Conservation (phyloP, 2,113 vertebrate genomes). For the Taxidea taxus region DNA sequence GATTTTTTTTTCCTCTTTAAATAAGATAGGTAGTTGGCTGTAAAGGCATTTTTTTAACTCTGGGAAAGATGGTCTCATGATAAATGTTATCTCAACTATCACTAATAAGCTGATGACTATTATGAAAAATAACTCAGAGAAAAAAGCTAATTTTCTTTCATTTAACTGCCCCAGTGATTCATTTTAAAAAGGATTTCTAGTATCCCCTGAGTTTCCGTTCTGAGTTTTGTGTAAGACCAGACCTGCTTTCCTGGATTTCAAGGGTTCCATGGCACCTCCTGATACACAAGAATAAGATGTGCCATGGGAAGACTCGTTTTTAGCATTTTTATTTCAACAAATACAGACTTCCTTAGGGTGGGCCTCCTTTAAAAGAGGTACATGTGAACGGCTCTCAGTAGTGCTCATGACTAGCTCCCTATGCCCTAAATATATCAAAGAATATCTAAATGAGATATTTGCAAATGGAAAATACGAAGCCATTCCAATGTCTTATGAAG, state of each 20-base stretch:
- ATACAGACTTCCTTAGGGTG: not conserved
- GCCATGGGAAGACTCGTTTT: not conserved
- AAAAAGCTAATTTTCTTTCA: constrained; percentile 40
- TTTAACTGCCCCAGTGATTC: not conserved
- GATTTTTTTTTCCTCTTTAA: not conserved
- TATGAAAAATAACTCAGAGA: constrained; percentile 10
- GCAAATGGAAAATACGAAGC: not conserved
- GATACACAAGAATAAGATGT: not conserved
- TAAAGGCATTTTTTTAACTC: not conserved
- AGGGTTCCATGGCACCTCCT: not conserved
- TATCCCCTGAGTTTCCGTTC: not conserved
- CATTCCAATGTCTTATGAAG: not conserved
- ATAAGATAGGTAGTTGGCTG: not conserved
- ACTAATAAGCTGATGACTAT: not conserved
- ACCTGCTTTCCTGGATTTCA: not conserved
- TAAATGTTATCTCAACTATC: not conserved
- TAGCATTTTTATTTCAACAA: not conserved
- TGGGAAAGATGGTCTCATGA: not conserved
- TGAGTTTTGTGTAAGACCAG: not conserved
- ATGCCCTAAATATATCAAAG: constrained; percentile 35
- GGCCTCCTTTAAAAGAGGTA: not conserved
- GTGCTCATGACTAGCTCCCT: not conserved
- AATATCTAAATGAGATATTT: constrained; percentile 44
- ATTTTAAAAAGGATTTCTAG: not conserved
- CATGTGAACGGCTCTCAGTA: not conserved